These are phyloP conservation scores for Metridium senile DNA, from an alignment of 92 coral and sea anemone species.

Conservation along the genomic window DNA sequence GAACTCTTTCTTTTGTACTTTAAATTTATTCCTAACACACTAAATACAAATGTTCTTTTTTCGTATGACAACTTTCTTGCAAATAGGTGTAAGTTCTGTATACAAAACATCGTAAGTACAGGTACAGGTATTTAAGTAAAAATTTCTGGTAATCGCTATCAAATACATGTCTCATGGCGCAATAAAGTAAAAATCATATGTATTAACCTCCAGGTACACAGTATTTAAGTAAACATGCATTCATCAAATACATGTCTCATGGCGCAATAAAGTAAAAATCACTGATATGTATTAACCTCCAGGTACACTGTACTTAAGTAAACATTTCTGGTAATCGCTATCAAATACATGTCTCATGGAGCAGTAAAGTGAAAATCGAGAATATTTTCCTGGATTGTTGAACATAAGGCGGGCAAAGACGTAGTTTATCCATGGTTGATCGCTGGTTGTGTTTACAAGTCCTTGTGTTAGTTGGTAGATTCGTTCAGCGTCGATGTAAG, in stretches of 20 bases:
- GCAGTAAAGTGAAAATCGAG: constrained; percentile 78
- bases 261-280: constrained; percentile 72
- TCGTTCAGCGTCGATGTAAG: constrained; percentile 69
- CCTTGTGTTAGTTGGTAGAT: constrained; percentile 74
- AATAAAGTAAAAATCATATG: constrained; percentile 71
- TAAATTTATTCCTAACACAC: no score
- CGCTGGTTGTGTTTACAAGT: constrained; percentile 72
- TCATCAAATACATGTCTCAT: constrained; percentile 59
- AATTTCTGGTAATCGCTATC: constrained; percentile 62
- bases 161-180: constrained; percentile 71
- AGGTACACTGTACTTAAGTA: constrained; percentile 58
- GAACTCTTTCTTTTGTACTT: no score
- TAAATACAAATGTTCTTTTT: no score
- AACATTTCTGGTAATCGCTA: constrained; percentile 61
- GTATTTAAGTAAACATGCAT: no score
- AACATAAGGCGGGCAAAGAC: constrained; percentile 70
- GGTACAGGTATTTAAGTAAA: constrained; percentile 57
- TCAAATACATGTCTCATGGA: constrained; percentile 64
- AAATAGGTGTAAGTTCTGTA: no score
- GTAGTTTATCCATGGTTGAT: constrained; percentile 62
- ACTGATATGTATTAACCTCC: constrained; percentile 61
- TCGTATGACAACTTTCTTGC: no score
- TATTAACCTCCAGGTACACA: no score
- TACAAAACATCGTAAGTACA: no score
- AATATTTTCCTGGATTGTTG: constrained; percentile 69